These are phyloP conservation scores for Ypsolopha sequella DNA, from an alignment of 2,888 invertebrate species.

Conservation along the genomic window DNA sequence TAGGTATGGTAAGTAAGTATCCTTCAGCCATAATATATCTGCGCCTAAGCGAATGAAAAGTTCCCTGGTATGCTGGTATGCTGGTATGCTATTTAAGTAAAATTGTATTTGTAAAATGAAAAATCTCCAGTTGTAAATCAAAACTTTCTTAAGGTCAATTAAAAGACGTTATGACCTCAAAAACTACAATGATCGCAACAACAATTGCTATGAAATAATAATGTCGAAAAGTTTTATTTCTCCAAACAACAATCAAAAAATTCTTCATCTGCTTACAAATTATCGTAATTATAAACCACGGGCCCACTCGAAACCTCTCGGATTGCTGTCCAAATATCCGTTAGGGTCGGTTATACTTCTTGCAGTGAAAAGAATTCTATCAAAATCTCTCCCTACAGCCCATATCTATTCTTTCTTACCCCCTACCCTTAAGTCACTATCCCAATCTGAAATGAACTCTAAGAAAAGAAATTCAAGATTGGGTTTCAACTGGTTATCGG, in stretches of 20 bases:
- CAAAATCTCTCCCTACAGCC: constrained; percentile 40
- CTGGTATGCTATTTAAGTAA: too few relatives aligned
- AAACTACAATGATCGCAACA: too few relatives aligned
- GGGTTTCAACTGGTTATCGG: constrained; percentile 11
- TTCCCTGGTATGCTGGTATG: too few relatives aligned
- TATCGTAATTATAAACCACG: constrained; percentile 65
- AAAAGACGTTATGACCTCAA: too few relatives aligned
- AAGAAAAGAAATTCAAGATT: constrained; percentile 7
- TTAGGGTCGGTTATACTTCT: constrained; percentile 64
- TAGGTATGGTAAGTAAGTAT: too few relatives aligned
- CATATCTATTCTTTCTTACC: constrained; percentile 65
- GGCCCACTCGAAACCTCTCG: constrained; percentile 62
- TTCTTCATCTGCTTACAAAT: constrained; percentile 60
- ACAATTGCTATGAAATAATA: background rate
- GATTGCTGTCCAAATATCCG: constrained; percentile 69
- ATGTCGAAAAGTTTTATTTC: constrained; percentile 3
- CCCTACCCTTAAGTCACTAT: constrained; percentile 24
- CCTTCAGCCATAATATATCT: too few relatives aligned
- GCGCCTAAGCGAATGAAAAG: too few relatives aligned
- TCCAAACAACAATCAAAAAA: constrained; percentile 6
- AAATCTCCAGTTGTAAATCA: too few relatives aligned
- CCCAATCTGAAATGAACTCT: constrained; percentile 17
- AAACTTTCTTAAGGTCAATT: too few relatives aligned
- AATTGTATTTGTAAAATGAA: too few relatives aligned
- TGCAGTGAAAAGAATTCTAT: constrained; percentile 58